Evolutionary conservation across 2,797 vertebrate species (phyloP), one percentile per base, ranked within the genome.

Genomic region (Eulemur rubriventer): DNA sequence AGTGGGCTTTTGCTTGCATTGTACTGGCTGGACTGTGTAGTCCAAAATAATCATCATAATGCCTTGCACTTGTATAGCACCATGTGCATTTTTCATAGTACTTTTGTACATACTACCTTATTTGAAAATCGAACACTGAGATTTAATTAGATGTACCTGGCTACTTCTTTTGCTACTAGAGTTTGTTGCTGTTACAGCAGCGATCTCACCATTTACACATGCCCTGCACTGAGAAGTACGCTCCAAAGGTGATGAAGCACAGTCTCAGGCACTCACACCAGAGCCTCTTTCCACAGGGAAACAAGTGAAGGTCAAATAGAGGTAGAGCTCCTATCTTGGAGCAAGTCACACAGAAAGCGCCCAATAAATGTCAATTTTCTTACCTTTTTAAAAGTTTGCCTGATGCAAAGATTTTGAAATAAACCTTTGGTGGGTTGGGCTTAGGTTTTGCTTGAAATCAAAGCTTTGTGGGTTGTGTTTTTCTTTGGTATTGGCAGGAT

Each of bases 11-110:
- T 46, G 43, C 20, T 63, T 26, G 6, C 30, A 3, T 4, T 67
- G 7, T 33, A 0, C 10, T 1, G 11, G 30, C 14, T 24, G 16
- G 57, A n/a, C 33, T 12, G 6, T 18, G 6, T 10, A n/a, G 46
- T 20, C 81, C 13, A 0, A 24, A 26, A 2, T 46, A 0, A 67
- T 22, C 30, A 2, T 7, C 24, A 1, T 3, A 7, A 8, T 0
- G 4, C 57, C 30, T 48, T 6, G 35, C 20, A 16, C 28, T 50
- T 22, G 12, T 13, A 8, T 0, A 30, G 69, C 7, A 13, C 48
- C 0, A 0, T 11, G 14, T 17, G 33, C 8, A 0, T 18, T 63
- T 91, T 70, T 16, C 78, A 75, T 55, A 20, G 57, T 11, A 30
- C 79, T 46, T 72, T 67, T 35, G 8, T 11, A 18, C 12, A 48